These are phyloP conservation scores for Petrocephalus zakoni DNA, from an alignment of 2,113 vertebrate species.

Conservation along the genomic window DNA sequence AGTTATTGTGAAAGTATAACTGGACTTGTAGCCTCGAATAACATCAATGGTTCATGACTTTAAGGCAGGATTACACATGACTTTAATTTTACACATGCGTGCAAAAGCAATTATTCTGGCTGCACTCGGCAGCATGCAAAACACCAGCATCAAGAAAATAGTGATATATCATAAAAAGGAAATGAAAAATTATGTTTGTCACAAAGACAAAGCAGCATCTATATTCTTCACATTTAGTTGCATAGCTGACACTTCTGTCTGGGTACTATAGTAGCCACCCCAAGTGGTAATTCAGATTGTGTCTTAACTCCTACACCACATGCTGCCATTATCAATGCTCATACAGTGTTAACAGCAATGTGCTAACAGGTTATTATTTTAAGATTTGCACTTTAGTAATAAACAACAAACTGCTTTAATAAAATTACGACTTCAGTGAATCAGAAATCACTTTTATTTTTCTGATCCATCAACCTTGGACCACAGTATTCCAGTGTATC, in stretches of 20 bases:
- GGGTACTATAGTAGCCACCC: background rate
- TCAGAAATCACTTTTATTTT: background rate
- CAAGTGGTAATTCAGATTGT: background rate
- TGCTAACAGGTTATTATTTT: background rate
- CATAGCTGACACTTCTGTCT: background rate
- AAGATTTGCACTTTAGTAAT: background rate
- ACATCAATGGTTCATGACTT: too few species aligned
- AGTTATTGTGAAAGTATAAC: too few species aligned
- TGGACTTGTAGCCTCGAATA: too few species aligned
- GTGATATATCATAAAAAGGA: too few species aligned
- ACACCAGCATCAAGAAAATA: too few species aligned
- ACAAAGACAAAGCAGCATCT: background rate
- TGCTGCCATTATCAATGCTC: background rate
- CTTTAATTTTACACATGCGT: too few species aligned
- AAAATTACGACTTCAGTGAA: background rate
- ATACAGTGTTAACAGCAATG: background rate
- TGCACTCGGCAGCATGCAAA: too few species aligned
- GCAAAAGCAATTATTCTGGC: too few species aligned
- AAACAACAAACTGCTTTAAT: background rate
- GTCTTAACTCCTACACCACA: background rate
- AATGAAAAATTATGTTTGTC: background rate
- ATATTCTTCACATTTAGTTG: background rate
- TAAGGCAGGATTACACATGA: too few species aligned
- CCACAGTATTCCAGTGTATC: slow-evolving; percentile 26
- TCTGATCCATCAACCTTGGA: slow-evolving; percentile 4